Evolutionary conservation across 2,797 vertebrate species (phyloP).

Genomic region (Chelonia mydas): DNA sequence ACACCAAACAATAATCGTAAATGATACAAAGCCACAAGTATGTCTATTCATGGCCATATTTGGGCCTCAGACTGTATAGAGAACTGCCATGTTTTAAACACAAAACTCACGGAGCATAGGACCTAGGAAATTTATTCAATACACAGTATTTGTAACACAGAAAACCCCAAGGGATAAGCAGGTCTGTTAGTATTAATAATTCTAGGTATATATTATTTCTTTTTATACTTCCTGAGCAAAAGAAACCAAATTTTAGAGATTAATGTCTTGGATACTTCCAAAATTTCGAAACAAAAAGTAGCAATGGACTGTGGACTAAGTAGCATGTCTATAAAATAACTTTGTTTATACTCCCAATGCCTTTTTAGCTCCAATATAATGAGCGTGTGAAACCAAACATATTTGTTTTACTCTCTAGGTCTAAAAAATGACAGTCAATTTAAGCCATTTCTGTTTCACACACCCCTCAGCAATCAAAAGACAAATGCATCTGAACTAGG

Average conservation of each 20-base stretch:
- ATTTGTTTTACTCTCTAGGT: background rate
- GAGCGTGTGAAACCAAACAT: background rate
- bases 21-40: background rate
- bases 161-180: background rate
- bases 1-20: fast-evolving
- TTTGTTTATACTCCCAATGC: background rate
- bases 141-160: background rate
- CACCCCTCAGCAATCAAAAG: background rate
- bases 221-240: background rate
- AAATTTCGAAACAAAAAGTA: background rate
- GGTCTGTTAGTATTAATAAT: background rate
- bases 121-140: background rate
- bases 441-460: background rate
- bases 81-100: background rate
- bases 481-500: background rate
- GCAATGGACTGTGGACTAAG: background rate
- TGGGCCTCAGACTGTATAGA: background rate
- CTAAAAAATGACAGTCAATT: background rate
- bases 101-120: background rate
- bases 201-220: background rate
- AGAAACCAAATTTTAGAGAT: background rate
- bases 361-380: background rate
- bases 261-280: background rate
- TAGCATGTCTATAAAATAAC: background rate
- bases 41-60: background rate